Percentiles rank a stretch among this genome's conserved stretches.
Conservation (phyloP, 2,888 invertebrate genomes). For the Merodon equestris region DNA sequence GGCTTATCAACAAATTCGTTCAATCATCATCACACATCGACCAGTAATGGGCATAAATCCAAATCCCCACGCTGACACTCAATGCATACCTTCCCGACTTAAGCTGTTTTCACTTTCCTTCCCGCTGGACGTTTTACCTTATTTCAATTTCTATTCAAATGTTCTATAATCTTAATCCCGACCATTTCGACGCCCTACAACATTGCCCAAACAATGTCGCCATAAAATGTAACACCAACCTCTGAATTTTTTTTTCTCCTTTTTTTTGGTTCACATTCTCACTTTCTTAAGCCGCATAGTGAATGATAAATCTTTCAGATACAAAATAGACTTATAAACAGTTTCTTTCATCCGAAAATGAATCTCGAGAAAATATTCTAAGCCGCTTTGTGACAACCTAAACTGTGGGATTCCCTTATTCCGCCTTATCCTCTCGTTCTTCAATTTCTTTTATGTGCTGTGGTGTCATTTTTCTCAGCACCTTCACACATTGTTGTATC, state of each 20-base stretch:
- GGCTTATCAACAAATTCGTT: neutral
- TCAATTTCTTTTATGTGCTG: neutral
- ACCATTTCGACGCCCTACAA: conserved; percentile 12
- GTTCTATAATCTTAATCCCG: conserved; percentile 49
- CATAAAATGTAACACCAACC: conserved; percentile 40
- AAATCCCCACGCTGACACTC: too few species aligned
- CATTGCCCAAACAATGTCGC: too few species aligned
- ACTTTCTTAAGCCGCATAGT: conserved; percentile 36
- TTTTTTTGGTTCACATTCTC: conserved; percentile 12
- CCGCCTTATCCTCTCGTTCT: too few species aligned
- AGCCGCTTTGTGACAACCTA: conserved; percentile 66
- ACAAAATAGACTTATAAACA: conserved; percentile 48
- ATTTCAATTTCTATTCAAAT: conserved; percentile 59
- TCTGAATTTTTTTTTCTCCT: conserved; percentile 30
- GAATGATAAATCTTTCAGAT: conserved; percentile 47
- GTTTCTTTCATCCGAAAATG: conserved; percentile 28
- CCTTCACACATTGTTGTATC: conserved; percentile 35
- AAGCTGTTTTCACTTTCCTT: neutral
- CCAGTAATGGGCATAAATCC: too few species aligned
- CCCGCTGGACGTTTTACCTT: conserved; percentile 28
- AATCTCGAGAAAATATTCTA: conserved; percentile 49
- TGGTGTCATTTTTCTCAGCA: conserved; percentile 55
- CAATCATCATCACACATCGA: too few species aligned
- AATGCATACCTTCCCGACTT: too few species aligned
- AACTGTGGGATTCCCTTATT: conserved; percentile 58